Conservation (phyloP, 1,140 invertebrate species). For the Sitophilus oryzae region DNA sequence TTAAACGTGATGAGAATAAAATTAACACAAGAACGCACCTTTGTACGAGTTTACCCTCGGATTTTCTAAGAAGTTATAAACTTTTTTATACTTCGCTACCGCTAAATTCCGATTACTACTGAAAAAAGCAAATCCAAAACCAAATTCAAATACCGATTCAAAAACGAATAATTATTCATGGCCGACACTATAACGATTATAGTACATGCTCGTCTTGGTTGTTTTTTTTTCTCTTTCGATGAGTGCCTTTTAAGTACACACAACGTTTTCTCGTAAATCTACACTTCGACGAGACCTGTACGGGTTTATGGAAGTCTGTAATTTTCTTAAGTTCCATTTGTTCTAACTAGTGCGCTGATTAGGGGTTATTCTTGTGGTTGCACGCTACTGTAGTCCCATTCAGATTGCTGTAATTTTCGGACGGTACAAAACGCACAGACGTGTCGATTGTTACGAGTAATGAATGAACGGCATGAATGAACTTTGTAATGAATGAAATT, state of each 20-base stretch:
- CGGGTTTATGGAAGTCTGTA: conserved; percentile 13
- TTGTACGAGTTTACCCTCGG: too few relatives aligned
- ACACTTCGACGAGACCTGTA: conserved; percentile 4
- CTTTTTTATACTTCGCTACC: too few relatives aligned
- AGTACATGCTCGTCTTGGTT: background rate
- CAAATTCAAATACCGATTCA: too few relatives aligned
- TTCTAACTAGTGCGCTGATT: conserved; percentile 28
- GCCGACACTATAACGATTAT: background rate
- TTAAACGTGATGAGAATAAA: too few relatives aligned
- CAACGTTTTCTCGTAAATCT: background rate
- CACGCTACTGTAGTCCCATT: conserved; percentile 27
- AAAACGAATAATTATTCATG: background rate
- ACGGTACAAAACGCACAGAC: conserved; percentile 14
- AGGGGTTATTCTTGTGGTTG: conserved; percentile 29
- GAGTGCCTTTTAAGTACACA: background rate
- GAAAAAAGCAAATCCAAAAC: too few relatives aligned
- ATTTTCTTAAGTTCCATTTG: conserved; percentile 25
- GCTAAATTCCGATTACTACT: too few relatives aligned
- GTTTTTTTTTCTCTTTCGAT: background rate
- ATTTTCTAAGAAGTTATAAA: too few relatives aligned
- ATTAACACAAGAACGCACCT: too few relatives aligned
- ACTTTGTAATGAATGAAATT: too few relatives aligned
- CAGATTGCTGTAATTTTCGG: conserved; percentile 20
- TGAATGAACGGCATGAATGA: too few relatives aligned
- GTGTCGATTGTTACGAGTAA: conserved; percentile 6